These are phyloP conservation scores for Drosophila paulistorum DNA, from an alignment of 1,140 invertebrate genomes.

Conservation along the genomic window DNA sequence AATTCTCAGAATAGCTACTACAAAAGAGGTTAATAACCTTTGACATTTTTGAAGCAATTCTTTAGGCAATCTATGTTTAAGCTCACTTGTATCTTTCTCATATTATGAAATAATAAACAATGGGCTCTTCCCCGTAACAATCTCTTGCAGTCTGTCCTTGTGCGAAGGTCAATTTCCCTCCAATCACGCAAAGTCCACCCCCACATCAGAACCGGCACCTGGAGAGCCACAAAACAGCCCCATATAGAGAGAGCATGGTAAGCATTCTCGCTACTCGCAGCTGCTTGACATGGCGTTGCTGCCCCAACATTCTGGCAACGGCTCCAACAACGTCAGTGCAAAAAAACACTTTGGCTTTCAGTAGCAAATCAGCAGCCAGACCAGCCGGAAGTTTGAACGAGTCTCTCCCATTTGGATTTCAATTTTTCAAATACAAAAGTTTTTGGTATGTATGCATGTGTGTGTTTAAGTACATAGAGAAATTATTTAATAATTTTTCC, in stretches of 20 bases:
- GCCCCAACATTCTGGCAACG: constrained; percentile 12
- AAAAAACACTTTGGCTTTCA: constrained; percentile 46
- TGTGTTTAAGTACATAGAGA: constrained; percentile 21
- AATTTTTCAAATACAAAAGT: constrained; percentile 62
- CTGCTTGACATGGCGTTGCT: constrained; percentile 11
- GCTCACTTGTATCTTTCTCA: neutral
- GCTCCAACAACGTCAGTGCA: constrained; percentile 23
- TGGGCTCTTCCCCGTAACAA: constrained; percentile 15
- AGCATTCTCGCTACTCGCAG: constrained; percentile 37
- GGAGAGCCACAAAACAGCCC: constrained; percentile 30
- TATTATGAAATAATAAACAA: constrained; percentile 27
- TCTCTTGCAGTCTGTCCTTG: constrained; percentile 64
- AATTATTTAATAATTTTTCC: constrained; percentile 38
- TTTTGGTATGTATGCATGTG: constrained; percentile 63
- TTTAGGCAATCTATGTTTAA: neutral
- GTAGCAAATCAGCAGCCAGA: constrained; percentile 62
- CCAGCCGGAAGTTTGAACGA: constrained; percentile 53
- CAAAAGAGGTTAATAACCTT: neutral
- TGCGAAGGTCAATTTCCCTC: constrained; percentile 65
- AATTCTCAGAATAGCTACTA: neutral
- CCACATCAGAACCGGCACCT: constrained; percentile 17
- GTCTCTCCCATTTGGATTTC: constrained; percentile 55
- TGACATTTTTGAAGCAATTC: neutral
- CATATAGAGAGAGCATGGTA: constrained; percentile 33
- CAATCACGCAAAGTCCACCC: constrained; percentile 17